Base-by-base conservation (phyloP, 2,113 vertebrate genomes). In the Atlantisia rogersi region DNA sequence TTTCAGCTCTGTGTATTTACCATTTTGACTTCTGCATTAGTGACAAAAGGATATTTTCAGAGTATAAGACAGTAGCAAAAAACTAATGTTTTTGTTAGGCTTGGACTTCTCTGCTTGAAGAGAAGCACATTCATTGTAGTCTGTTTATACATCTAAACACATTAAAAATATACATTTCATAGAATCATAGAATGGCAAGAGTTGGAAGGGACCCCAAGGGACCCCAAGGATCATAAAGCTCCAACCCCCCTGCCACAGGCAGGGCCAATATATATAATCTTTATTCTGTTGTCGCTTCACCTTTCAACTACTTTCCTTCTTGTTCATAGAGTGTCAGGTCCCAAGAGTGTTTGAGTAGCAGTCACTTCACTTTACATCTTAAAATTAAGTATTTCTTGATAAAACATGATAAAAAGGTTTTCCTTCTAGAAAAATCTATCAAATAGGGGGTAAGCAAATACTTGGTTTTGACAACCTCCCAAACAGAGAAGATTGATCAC, bases 311-410 rank as follows among this genome's bases (percentile, higher is more conserved):
- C 5, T 16, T 7, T 10, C 9, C n/a, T 82, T 31, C 13, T 11
- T 56, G 6, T 29, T 24, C 7, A 1, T 68, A 55, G 28, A 59
- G 12, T 15, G 42, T 35, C 52, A 53, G 15, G 6, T 44, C 44
- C 6, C 37, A 67, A 62, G 17, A 80, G 31, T 7, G 5, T 74
- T 29, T 58, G 21, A 5, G n/a, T 32, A 64, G 16, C 5, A 22
- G 37, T 32, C n/a, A 63, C 11, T 58, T 55, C 31, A 32, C 3
- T 0, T 19, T 35, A 29, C 1, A 6, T 29, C 16, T 55, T 40
- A 40, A 74, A 40, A 79, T 53, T 26, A 12, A 9, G 4, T 0
- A 0, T 17, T 86, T 67, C 15, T 6, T 24, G 76, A 35, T 1
- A 4, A 32, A 76, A 32, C 2, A 15, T 35, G 35, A 35, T 35